Evolutionary conservation across 1,140 invertebrate species (phyloP).

Genomic region (Limonius californicus): DNA sequence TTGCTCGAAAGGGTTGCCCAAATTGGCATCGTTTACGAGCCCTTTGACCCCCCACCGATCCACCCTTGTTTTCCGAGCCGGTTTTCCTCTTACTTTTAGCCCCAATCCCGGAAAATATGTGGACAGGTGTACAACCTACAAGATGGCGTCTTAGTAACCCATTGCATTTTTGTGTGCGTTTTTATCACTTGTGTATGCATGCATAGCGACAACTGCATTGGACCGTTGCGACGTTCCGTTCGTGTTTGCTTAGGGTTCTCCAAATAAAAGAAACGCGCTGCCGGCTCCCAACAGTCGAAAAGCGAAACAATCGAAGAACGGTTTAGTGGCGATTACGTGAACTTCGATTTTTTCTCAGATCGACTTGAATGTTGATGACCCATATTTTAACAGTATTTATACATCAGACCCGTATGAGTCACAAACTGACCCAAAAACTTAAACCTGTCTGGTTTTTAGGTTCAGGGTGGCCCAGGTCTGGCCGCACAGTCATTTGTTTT

Average conservation of each 20-base stretch:
- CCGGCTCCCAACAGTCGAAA: not conserved
- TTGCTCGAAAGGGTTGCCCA: not conserved
- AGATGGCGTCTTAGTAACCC: conserved; percentile 6
- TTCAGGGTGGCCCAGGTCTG: too few species aligned
- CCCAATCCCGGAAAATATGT: not conserved
- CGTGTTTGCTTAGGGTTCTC: not conserved
- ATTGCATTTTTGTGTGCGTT: conserved; percentile 8
- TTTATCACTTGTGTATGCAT: not conserved
- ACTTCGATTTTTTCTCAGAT: not conserved
- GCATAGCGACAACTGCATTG: not conserved
- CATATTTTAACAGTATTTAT: not conserved
- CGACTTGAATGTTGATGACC: not conserved
- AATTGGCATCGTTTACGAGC: too few species aligned
- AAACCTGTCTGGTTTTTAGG: not conserved
- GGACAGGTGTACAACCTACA: conserved; percentile 13
- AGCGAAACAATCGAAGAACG: not conserved
- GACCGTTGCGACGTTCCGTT: not conserved
- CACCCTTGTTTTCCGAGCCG: not conserved
- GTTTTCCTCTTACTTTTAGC: not conserved
- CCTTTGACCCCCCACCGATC: not conserved
- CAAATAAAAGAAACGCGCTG: not conserved
- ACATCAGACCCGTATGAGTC: not conserved
- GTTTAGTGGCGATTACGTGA: too few species aligned
- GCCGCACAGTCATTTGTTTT: too few species aligned
- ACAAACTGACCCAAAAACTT: not conserved